Percentiles rank a stretch among this genome's conserved stretches.
phyloP scores from a whole-genome alignment of 2,888 invertebrate genomes.

The Mythimna impura region DNA sequence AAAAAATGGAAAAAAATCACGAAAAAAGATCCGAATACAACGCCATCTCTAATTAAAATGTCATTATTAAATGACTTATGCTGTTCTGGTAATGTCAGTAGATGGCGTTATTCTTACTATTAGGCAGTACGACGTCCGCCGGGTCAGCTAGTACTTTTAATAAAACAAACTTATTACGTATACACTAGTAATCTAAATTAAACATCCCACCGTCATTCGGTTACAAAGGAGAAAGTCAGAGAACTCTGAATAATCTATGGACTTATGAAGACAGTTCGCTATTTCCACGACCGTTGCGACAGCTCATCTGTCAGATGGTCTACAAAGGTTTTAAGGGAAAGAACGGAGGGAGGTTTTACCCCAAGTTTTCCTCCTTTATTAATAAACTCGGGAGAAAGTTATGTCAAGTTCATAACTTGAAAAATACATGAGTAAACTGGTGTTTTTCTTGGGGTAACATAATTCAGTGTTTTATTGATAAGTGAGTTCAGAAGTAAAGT shows the following conservation, averaged over 20 bases:
- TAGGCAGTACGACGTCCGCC: too few species aligned
- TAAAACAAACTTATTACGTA: too few species aligned
- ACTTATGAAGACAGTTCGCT: slow-evolving; percentile 3
- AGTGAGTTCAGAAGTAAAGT: neutral
- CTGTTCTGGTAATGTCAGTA: too few species aligned
- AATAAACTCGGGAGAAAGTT: slow-evolving; percentile 4
- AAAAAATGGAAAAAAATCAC: too few species aligned
- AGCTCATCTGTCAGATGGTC: slow-evolving; percentile 10
- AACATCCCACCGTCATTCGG: slow-evolving; percentile 17
- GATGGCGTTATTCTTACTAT: too few species aligned
- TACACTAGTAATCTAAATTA: slow-evolving; percentile 7
- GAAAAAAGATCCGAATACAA: too few species aligned
- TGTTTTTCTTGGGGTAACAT: slow-evolving; percentile 11
- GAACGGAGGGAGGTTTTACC: neutral
- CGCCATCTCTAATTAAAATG: too few species aligned
- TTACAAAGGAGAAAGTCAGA: neutral
- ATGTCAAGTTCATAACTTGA: slow-evolving; percentile 4
- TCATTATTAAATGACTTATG: too few species aligned
- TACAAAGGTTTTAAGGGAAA: slow-evolving; percentile 21
- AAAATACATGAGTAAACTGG: slow-evolving; percentile 7
- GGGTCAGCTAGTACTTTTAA: too few species aligned
- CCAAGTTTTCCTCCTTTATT: slow-evolving; percentile 6
- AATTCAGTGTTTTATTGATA: slow-evolving; percentile 11
- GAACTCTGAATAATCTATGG: slow-evolving; percentile 17
- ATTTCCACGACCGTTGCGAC: neutral